These are phyloP conservation scores for Drosophila mimica DNA, from an alignment of 2,888 invertebrate genomes.

Conservation along the genomic window DNA sequence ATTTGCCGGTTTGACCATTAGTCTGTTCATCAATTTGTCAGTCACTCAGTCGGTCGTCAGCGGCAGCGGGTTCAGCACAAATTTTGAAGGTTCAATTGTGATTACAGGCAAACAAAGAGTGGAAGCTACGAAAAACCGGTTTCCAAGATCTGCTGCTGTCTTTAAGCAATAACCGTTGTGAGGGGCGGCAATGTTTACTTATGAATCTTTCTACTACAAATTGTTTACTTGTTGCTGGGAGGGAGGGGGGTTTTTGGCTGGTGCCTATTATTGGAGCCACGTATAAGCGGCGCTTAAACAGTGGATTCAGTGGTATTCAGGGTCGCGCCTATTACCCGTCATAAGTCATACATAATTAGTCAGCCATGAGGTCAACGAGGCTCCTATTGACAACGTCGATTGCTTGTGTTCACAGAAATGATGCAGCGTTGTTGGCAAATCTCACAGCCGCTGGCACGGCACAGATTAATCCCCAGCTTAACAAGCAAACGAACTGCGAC, in stretches of 20 bases:
- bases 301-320: constrained; percentile 54
- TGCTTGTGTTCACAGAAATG: constrained; percentile 55
- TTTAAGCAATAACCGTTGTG: constrained; percentile 46
- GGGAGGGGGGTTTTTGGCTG: not conserved
- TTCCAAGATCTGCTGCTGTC: constrained; percentile 40
- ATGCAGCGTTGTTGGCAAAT: constrained; percentile 56
- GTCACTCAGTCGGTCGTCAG: not conserved
- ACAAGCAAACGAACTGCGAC: constrained; percentile 16
- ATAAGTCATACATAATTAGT: constrained; percentile 46
- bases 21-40: not conserved
- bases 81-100: constrained; percentile 56
- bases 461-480: constrained; percentile 9
- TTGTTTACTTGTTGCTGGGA: constrained; percentile 56
- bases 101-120: constrained; percentile 47
- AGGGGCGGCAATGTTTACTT: constrained; percentile 51
- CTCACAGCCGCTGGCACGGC: constrained; percentile 36
- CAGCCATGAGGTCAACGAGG: constrained; percentile 58
- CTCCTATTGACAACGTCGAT: constrained; percentile 31
- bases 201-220: constrained; percentile 58
- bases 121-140: constrained; percentile 60
- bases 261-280: constrained; percentile 50
- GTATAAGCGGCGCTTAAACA: constrained; percentile 45
- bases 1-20: constrained; percentile 8
- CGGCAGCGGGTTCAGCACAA: constrained; percentile 27
- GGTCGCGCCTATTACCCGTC: constrained; percentile 52